Percentiles rank a stretch among this genome's conserved stretches.
phyloP scores from a whole-genome alignment of 1,140 invertebrate species.

The Heliothis subflexa region DNA sequence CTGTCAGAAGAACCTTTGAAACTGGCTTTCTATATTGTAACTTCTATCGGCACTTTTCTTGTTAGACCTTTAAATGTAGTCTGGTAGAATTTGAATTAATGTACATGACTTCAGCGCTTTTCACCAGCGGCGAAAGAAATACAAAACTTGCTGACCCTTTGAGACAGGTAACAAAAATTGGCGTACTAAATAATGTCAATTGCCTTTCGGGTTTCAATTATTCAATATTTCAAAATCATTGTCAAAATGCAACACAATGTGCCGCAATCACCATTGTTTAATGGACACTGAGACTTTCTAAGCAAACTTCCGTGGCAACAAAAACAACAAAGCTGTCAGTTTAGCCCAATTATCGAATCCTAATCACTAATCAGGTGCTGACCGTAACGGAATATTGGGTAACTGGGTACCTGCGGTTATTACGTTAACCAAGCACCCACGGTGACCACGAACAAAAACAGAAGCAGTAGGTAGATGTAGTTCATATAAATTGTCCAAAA shows the following conservation, averaged over 20 bases:
- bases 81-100: too few species aligned
- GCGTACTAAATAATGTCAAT: not conserved
- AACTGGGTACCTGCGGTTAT: constrained; percentile 39
- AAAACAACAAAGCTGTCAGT: constrained; percentile 22
- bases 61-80: too few species aligned
- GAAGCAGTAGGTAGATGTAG: constrained; percentile 2
- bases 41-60: too few species aligned
- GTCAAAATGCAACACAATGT: not conserved
- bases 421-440: constrained; percentile 8
- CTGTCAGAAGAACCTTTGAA: too few species aligned
- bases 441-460: too few species aligned
- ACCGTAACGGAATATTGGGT: constrained; percentile 41
- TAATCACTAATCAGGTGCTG: constrained; percentile 45
- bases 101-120: not conserved
- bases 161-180: not conserved
- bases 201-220: too few species aligned
- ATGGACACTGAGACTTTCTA: not conserved
- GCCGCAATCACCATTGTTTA: constrained; percentile 7
- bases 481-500: not conserved
- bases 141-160: too few species aligned
- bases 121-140: not conserved
- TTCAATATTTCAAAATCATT: not conserved
- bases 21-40: too few species aligned
- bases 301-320: not conserved
- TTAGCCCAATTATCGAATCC: constrained; percentile 16